Base-by-base conservation (phyloP, 2,888 invertebrate genomes). In the Spilosoma lubricipeda region DNA sequence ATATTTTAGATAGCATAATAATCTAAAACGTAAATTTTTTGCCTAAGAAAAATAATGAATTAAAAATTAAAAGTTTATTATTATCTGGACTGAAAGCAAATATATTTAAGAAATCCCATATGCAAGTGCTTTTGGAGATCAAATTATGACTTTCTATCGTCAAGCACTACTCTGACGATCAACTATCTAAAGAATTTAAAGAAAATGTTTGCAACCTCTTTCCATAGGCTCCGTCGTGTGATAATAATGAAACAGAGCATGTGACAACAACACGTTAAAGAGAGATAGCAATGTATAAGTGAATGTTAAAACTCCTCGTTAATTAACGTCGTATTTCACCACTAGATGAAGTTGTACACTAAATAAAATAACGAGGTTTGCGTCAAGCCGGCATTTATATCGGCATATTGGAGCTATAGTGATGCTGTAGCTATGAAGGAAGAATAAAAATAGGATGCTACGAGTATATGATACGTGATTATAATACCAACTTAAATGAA, bases 171-270 rank as follows among this genome's bases (percentile, higher is more conserved):
- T 64, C 33, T 64, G 5, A 13, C 7, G 3, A 27, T 18, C 0
- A 8, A 30, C 48, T 33, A 52, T 69, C 36, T 36, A 27, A 23
- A 45, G 3, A 18, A 11, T n/a, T 66, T 27, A 11, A 52, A 42
- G 33, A 84, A 48, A 87, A 85, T 81, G 89, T 87, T 87, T 71
- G 20, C 72, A 67, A 82, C 80, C 76, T 65, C 82, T 73, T 76
- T 71, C 77, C 71, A 74, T 42, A 84, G 79, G 77, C 77, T 72
- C 67, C 79, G 84, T 82, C 82, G 81, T 85, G 85, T 85, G 86
- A 85, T 85, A 87, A 83, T 85, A 87, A 86, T 81, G 87, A 87
- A 84, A 87, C 84, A 82, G 85, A 86, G 83, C 80, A 85, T 84
- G 80, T 77, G 75, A 70, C 70, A 67, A 39, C 71, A 72, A 75